These are phyloP conservation scores for Lobophora halterata DNA, from an alignment of 2,888 invertebrate species.

Conservation along the genomic window DNA sequence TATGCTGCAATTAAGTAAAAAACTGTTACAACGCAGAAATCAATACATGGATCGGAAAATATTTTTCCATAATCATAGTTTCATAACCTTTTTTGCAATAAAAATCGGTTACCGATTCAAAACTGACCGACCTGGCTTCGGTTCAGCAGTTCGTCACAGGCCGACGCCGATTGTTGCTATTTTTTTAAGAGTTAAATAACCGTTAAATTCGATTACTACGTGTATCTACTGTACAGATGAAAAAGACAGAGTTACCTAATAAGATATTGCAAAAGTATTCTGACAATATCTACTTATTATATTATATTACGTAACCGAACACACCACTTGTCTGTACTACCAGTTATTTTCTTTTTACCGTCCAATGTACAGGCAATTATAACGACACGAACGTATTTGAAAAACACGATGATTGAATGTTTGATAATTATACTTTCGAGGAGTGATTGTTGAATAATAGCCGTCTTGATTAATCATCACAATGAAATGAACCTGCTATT, in stretches of 20 bases:
- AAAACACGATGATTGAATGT: constrained; percentile 32
- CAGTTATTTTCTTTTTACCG: constrained; percentile 27
- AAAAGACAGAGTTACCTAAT: constrained; percentile 56
- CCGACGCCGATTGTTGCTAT: constrained; percentile 24
- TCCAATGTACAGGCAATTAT: constrained; percentile 29
- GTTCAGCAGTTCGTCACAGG: constrained; percentile 57
- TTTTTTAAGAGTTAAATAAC: constrained; percentile 61
- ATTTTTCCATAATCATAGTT: constrained; percentile 15
- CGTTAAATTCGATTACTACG: constrained; percentile 73
- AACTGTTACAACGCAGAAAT: constrained; percentile 13
- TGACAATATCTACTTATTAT: constrained; percentile 28
- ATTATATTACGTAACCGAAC: constrained; percentile 15
- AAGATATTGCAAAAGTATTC: constrained; percentile 25
- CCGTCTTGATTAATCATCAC: constrained; percentile 22
- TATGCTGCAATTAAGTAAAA: constrained; percentile 15
- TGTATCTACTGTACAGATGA: constrained; percentile 58
- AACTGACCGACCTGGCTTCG: constrained; percentile 42
- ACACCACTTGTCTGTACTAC: constrained; percentile 8
- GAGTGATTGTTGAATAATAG: constrained; percentile 25
- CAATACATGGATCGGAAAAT: constrained; percentile 16
- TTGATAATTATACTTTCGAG: constrained; percentile 23
- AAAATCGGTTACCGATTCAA: constrained; percentile 23
- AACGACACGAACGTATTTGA: constrained; percentile 28
- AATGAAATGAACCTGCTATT: constrained; percentile 11
- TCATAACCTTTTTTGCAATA: constrained; percentile 29